These are phyloP conservation scores for Ectemnius lituratus DNA, from an alignment of 2,888 invertebrate genomes.

Conservation along the genomic window DNA sequence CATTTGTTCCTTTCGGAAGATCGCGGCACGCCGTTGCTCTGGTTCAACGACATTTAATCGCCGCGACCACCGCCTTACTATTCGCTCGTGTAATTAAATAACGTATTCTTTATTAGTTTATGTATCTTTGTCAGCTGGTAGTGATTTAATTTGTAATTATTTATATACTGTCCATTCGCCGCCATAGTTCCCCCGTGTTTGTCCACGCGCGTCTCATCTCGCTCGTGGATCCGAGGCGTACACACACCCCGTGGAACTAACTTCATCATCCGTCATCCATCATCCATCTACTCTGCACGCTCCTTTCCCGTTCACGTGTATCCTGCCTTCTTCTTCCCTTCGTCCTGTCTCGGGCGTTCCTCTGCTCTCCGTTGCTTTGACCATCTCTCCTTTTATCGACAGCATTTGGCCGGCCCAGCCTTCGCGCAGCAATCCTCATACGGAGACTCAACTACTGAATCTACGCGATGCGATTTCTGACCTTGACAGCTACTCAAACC, in stretches of 20 bases:
- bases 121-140: constrained; percentile 64
- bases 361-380: constrained; percentile 22
- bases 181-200: constrained; percentile 33
- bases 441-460: constrained; percentile 68
- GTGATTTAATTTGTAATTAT: constrained; percentile 66
- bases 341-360: not conserved
- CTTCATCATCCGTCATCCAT: not conserved
- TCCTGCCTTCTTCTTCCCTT: constrained; percentile 7
- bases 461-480: constrained; percentile 64
- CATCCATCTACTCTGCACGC: constrained; percentile 18
- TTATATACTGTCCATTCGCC: constrained; percentile 60
- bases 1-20: constrained; percentile 38
- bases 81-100: constrained; percentile 52
- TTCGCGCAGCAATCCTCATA: constrained; percentile 58
- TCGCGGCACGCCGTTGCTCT: constrained; percentile 7
- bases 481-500: constrained; percentile 62
- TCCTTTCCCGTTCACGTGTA: not conserved
- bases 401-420: constrained; percentile 38
- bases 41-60: constrained; percentile 18
- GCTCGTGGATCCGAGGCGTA: constrained; percentile 15
- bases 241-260: constrained; percentile 16
- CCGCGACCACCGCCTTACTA: constrained; percentile 21
- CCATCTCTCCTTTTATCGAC: constrained; percentile 27
- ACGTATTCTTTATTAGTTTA: constrained; percentile 47
- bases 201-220: constrained; percentile 19